Evolutionary conservation across 2,888 invertebrate genomes (phyloP), one percentile per base, ranked within the genome.

Genomic region (Heliconius cydno): DNA sequence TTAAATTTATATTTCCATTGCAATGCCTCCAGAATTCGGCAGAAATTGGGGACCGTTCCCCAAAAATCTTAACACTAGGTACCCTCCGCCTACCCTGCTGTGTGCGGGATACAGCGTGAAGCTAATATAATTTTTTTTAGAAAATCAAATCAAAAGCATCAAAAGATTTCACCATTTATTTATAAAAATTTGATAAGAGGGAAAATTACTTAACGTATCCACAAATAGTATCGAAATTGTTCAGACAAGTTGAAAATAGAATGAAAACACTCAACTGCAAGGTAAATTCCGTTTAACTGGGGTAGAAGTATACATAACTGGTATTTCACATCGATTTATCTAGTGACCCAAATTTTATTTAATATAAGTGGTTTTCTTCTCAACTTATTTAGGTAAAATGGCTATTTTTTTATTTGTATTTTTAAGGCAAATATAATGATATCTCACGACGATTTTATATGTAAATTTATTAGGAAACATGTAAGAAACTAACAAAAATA

Each of bases 291-390:
- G 34, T 60, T 60, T 60, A 60, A 73, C 60, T 60, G 34, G n/a
- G 15, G 25, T 60, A 73, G 41, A 70, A 73, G 9, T 60, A 60
- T 73, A 38, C 34, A 25, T 38, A 60, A 60, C 57, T 60, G 34
- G 60, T n/a, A 38, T 73, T 34, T 60, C 60, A 60, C 60, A 73
- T 25, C 34, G 57, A 73, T 73, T 25, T 60, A 34, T 60, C 7
- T 13, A 60, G 34, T 60, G 60, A 60, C 57, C 57, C 60, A 60
- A 34, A 73, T 73, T 73, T 73, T 73, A 57, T 73, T 73, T 34
- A 15, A 25, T 52, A 13, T 57, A 57, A 57, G 28, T 72, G 12
- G 25, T 46, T 70, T 70, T 70, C 34, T 73, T 9, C 28, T 22
- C 15, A 28, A 52, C 12, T 4, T 67, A 34, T 38, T 22, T 38